Evolutionary conservation across 2,113 vertebrate species (phyloP).

Genomic region (Setophaga kirtlandii): DNA sequence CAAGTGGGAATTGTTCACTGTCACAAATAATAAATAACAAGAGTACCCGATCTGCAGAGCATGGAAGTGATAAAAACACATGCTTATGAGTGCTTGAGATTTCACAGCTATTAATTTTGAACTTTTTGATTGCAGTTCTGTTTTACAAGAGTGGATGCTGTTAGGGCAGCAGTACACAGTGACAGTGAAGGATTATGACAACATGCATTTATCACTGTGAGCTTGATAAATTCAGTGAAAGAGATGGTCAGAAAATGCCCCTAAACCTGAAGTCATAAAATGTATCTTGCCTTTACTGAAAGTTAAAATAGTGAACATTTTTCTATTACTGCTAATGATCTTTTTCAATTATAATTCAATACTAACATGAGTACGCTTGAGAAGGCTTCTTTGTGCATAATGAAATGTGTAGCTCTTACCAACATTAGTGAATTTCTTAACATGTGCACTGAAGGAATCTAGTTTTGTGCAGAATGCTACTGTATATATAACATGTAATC

Average conservation of each 20-base stretch:
- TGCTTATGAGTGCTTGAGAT: conserved; percentile 57
- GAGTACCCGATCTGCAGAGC: conserved; percentile 12
- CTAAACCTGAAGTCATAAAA: not conserved
- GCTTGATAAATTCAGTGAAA: not conserved
- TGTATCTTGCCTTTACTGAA: not conserved
- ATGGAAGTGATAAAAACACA: conserved; percentile 62
- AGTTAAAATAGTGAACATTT: not conserved
- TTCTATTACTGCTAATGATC: not conserved
- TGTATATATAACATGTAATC: not conserved
- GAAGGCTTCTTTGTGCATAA: not conserved
- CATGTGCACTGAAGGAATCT: not conserved
- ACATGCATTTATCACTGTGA: conserved; percentile 35
- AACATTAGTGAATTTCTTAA: not conserved
- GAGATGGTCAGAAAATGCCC: conserved; percentile 17
- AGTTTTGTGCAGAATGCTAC: not conserved
- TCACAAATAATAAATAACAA: conserved; percentile 70
- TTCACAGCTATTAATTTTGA: conserved; percentile 69
- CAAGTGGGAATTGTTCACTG: conserved; percentile 71
- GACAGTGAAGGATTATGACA: conserved; percentile 41
- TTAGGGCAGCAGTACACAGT: conserved; percentile 25
- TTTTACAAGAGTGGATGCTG: conserved; percentile 61
- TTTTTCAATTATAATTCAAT: not conserved
- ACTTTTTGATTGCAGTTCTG: conserved; percentile 61
- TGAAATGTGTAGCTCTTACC: not conserved
- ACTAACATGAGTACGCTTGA: not conserved